Base-by-base conservation (phyloP, 2,113 vertebrate genomes). In the Sylvicapra grimmia region DNA sequence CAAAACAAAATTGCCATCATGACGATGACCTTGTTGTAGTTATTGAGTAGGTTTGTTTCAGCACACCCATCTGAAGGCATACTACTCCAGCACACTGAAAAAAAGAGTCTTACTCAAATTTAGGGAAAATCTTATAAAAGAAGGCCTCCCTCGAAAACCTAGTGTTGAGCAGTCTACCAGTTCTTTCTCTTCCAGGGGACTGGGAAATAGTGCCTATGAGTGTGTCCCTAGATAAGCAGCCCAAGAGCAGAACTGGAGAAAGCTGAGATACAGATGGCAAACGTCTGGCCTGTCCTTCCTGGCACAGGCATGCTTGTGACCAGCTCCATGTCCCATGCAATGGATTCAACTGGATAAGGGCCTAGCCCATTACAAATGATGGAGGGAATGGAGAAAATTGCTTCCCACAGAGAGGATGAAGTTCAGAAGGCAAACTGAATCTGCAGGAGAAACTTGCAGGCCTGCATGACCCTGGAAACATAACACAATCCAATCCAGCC, bases 221-320 rank as follows among this genome's bases (percentile, higher is more conserved):
- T 91, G 77, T 93, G 89, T 92, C 88, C 56, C 79, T 80, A 91
- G 90, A 96, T 56, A 83, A 89, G 94, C 54, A 83, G 68, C 86
- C 82, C 79, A 94, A 89, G 91, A 90, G 16, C 72, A 79, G 92
- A 94, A 77, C 63, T 65, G 5, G 84, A 59, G 96, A 93, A 97
- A 96, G 87, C 96, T 85, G 92, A 96, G 95, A 89, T 96, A 84
- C 92, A 97, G 94, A 97, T 94, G 93, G 97, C 96, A 89, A 94
- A 89, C 63, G 89, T 94, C 95, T 97, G 93, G 72, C 61, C 80
- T 97, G 63, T 96, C 93, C 93, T 94, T 96, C 94, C 92, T 96
- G 94, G 96, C 86, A 97, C 86, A 89, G 88, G 61, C 63, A 31
- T 92, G 49, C 83, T 93, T 97, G 94, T 93, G 90, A 93, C 89